Percentiles rank a stretch among this genome's conserved stretches.
Conservation (phyloP, 2,888 invertebrate genomes). For the Venustoraphidia nigricollis region DNA sequence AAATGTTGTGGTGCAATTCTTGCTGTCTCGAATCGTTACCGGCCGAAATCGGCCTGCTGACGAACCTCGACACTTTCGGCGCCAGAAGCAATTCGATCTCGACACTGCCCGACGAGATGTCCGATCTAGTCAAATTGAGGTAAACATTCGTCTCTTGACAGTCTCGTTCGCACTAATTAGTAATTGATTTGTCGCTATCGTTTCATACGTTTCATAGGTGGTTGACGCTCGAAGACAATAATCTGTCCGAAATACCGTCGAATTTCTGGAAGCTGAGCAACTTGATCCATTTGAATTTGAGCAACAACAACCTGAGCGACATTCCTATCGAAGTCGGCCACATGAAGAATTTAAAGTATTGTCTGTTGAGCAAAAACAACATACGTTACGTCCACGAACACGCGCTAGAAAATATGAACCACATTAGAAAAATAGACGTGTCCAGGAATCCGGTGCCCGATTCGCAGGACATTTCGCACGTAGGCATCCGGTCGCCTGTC, state of each 20-base stretch:
- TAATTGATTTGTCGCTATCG: too few species aligned
- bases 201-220: too few species aligned
- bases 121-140: conserved; percentile 37
- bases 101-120: conserved; percentile 39
- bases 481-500: conserved; percentile 7
- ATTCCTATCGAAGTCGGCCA: conserved; percentile 30
- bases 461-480: conserved; percentile 14
- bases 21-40: conserved; percentile 39
- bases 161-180: too few species aligned
- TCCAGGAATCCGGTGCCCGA: conserved; percentile 20
- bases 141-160: too few species aligned
- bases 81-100: conserved; percentile 45
- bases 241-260: conserved; percentile 34
- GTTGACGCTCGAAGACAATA: conserved; percentile 49
- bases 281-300: conserved; percentile 46
- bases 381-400: conserved; percentile 18
- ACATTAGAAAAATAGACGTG: conserved; percentile 21
- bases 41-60: conserved; percentile 41
- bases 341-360: conserved; percentile 19
- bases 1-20: conserved; percentile 52
- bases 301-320: conserved; percentile 34
- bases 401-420: conserved; percentile 17
- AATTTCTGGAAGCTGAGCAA: conserved; percentile 34
- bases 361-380: conserved; percentile 22
- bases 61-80: conserved; percentile 46